Evolutionary conservation across 2,113 vertebrate species (phyloP), one percentile per base, ranked within the genome.

Genomic region (Sula dactylatra): DNA sequence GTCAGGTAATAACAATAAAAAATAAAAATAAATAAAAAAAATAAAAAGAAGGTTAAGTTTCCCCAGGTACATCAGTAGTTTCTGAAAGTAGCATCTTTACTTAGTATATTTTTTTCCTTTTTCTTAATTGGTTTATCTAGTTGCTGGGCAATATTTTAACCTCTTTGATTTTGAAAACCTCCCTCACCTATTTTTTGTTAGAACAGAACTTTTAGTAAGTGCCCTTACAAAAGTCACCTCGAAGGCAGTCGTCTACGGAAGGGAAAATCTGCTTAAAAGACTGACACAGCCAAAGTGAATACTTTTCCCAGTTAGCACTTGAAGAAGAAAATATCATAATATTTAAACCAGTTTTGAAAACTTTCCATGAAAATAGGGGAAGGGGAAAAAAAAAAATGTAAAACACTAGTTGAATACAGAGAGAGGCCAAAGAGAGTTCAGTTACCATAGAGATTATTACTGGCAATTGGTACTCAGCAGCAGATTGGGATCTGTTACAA

Each of bases 321-420:
- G 11, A 94, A 96, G 96, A 98, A 96, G 96, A 97, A 96, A 95
- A 93, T 93, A 98, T 98, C 98, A 98, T 97, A 98, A 98, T 98
- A 98, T 98, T 98, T 97, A 98, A 98, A 97, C 96, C 95, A 97
- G 97, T 97, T 98, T 98, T 98, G 97, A 97, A 97, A 98, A 98
- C 90, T 98, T 98, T 97, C 93, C 94, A 97, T 97, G 86, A 96
- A 98, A 97, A 97, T 82, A 95, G 78, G 86, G 82, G 69, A 95
- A 94, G 72, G 38, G 29, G 26, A 64, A 81, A 56, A 79, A 82
- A 93, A 86, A 81, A 56, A 79, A 82, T 91, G 83, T 82, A 92
- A 96, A 95, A 93, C 95, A 97, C 93, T 86, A 88, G 97, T 97
- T 97, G 97, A 94, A 97, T 87, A 97, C 93, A 95, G 92, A 96